phyloP scores from a whole-genome alignment of 2,113 vertebrate genomes.

The Oreochromis niloticus region DNA sequence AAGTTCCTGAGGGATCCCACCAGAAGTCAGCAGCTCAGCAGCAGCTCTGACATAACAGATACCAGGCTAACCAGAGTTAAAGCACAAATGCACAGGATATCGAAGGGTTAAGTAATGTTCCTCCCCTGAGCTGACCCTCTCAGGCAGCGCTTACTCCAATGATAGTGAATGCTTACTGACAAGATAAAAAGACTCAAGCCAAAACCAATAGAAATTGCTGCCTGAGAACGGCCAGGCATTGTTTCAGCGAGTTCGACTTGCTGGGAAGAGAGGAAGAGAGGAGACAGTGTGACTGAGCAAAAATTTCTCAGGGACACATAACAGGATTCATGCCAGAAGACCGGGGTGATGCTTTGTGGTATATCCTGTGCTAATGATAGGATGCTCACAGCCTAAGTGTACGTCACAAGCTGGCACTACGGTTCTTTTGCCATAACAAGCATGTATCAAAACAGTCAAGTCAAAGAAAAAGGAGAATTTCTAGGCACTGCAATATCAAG shows the following conservation, averaged over 20 bases:
- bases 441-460: neutral
- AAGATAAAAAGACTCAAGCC: conserved; percentile 21
- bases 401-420: neutral
- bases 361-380: neutral
- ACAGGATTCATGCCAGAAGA: conserved; percentile 9
- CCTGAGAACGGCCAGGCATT: neutral
- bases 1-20: neutral
- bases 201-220: conserved; percentile 38
- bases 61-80: neutral
- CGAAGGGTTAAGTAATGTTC: neutral
- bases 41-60: neutral
- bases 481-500: neutral
- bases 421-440: neutral
- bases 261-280: conserved; percentile 44
- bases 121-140: conserved; percentile 6
- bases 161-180: conserved; percentile 28
- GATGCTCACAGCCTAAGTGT: neutral
- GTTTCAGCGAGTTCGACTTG: conserved; percentile 11
- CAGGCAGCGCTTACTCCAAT: neutral
- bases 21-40: neutral
- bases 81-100: conserved; percentile 1
- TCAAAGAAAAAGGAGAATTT: neutral
- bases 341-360: neutral
- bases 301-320: conserved; percentile 16
- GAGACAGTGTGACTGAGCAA: conserved; percentile 21